phyloP scores from a whole-genome alignment of 1,140 invertebrate genomes.

The Rhopalosiphum maidis region DNA sequence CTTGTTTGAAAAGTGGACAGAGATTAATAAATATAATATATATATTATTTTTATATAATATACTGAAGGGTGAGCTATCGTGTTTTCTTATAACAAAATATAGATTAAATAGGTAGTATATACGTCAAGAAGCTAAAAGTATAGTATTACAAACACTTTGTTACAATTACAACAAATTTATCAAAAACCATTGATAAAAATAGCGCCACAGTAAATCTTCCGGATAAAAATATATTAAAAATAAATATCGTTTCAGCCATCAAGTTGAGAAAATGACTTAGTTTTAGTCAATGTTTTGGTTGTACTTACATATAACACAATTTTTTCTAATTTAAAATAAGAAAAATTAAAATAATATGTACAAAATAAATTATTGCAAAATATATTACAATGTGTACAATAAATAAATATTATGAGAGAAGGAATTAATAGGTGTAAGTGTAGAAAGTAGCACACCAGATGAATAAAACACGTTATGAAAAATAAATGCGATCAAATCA shows the following conservation, averaged over 20 bases:
- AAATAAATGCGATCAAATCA: background rate
- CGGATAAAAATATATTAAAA: background rate
- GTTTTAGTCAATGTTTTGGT: background rate
- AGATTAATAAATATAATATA: background rate
- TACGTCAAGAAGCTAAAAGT: background rate
- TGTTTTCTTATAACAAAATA: constrained; percentile 8
- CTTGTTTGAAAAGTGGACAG: constrained; percentile 9
- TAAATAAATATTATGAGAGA: too few species aligned
- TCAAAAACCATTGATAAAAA: background rate
- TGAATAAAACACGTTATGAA: background rate
- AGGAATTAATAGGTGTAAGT: too few species aligned
- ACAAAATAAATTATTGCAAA: too few species aligned
- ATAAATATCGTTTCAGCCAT: background rate
- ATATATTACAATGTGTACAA: too few species aligned
- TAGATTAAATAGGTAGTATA: constrained; percentile 8
- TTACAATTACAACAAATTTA: background rate
- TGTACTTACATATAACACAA: background rate
- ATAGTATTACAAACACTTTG: background rate
- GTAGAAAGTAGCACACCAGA: too few species aligned
- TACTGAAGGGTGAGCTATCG: background rate
- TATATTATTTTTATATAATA: too few species aligned
- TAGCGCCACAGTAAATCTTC: background rate
- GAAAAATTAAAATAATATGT: too few species aligned
- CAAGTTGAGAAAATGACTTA: background rate
- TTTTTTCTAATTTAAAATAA: too few species aligned